Evolutionary conservation across 2,113 vertebrate species (phyloP), one percentile per base, ranked within the genome.

Genomic region (Orcinus orca): DNA sequence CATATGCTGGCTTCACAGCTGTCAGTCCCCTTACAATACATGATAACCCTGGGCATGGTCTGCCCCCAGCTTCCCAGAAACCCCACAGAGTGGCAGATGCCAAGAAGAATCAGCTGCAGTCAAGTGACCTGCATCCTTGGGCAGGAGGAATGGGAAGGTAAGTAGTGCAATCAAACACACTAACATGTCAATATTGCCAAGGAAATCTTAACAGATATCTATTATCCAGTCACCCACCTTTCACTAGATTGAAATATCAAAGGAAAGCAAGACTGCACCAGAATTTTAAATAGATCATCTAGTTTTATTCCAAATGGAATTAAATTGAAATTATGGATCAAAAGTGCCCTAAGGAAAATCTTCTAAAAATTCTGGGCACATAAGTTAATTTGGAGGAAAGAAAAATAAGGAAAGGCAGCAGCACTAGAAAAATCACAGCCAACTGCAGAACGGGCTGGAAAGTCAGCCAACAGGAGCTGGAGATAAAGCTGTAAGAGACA

Each of bases 281-380:
- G 29, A 95, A 95, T 88, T 95, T 96, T 91, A 80, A 96, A 74
- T 25, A 74, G 38, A 47, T 77, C 31, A 41, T 18, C 62, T 60
- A 60, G 17, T 58, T 83, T 67, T 93, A 74, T 80, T 90, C 38
- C n/a, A 62, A 79, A 82, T 17, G 44, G 55, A 95, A 97, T 90
- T 71, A 93, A 82, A 86, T n/a, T 77, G 70, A 94, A 83, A 93
- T 76, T 96, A 67, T 87, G 38, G 12, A 60, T 90, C 58, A 86
- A 94, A 92, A 89, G n/a, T n/a, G 2, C 31, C 47, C 65, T 53
- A 29, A 63, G 38, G 63, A 93, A 93, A 97, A 47, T 41, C 26
- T 85, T 77, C 53, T 65, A 31, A 95, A 93, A 93, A 68, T 73
- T 65, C 91, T 8, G 12, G 26, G n/a, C 29, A 73, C 53, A 79